Base-by-base conservation (phyloP, 1,140 invertebrate species). In the Dufourea novaeangliae region DNA sequence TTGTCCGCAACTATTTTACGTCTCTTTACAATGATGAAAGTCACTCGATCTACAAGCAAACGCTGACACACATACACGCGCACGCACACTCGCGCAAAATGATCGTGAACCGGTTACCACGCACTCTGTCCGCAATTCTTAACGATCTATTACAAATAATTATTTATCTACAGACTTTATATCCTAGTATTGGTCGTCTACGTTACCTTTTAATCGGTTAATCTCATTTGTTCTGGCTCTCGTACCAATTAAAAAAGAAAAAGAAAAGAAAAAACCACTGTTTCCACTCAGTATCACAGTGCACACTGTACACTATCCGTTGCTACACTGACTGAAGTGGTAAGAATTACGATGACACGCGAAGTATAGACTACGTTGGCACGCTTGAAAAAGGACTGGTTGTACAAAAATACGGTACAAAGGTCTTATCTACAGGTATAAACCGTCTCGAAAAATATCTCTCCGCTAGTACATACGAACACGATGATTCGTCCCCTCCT, bases 171-270 rank as follows among this genome's bases (percentile, higher is more conserved):
- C 86, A 88, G 76, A 78, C 70, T 78, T 88, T 88, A 86, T 83
- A 79, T 86, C 80, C 84, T 90, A 91, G 78, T 90, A 91, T 91
- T 91, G 89, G 88, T 86, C 88, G 41, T 14, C 70, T 37, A 59
- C 12, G 8, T 52, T 71, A 39, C 57, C 66, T 74, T 46, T 82
- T 2, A 27, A 79, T 61, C 37, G 34, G 59, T 73, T 72, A 82
- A 79, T 83, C 70, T 52, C 46, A 77, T 66, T 78, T 54, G 61
- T 63, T 64, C 27, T 44, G 50, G 59, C 41, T 50, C n/a, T 80
- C 29, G 44, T 61, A 17, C 32, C 52, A 29, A n/a, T 22, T 61
- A 17, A 22, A 68, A 56, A 2, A 7, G 5, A 61, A 10, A 44
- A 52, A 8, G n/a, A 17, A 22, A 68, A 56, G 1, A 7, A 10